phyloP scores from a whole-genome alignment of 2,888 invertebrate genomes.

The Doris montereyensis region DNA sequence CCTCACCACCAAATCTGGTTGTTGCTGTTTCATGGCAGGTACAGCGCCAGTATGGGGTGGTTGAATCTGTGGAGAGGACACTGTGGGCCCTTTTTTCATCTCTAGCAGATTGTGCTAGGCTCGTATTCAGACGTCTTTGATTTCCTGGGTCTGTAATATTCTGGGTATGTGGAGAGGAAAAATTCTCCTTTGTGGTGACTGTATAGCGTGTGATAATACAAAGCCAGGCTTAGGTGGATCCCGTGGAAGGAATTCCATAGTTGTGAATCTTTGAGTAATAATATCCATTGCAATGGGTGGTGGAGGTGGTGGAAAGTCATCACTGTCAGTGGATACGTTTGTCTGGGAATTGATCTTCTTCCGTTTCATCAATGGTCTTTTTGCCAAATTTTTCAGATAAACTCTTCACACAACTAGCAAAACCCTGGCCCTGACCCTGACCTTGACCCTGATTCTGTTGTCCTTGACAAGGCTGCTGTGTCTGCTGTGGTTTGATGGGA shows the following conservation, averaged over 20 bases:
- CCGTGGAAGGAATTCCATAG: conserved; percentile 58
- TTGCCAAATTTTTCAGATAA: conserved; percentile 66
- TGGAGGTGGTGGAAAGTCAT: conserved; percentile 68
- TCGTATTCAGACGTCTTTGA: too few species aligned
- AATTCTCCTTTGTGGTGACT: neutral
- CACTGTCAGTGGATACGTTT: conserved; percentile 63
- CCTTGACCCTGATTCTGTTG: neutral
- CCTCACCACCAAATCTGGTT: too few species aligned
- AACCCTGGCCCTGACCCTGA: conserved; percentile 63
- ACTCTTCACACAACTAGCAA: conserved; percentile 71
- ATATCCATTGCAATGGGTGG: conserved; percentile 69
- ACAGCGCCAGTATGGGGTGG: conserved; percentile 4
- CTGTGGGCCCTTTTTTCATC: neutral
- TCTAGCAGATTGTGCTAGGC: too few species aligned
- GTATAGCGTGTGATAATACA: neutral
- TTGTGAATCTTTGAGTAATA: conserved; percentile 66
- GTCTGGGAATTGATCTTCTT: conserved; percentile 57
- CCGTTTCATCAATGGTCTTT: conserved; percentile 55
- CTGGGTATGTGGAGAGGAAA: neutral
- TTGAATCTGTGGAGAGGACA: neutral
- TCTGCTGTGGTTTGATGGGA: too few species aligned
- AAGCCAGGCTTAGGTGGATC: conserved; percentile 25
- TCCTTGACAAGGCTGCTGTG: neutral
- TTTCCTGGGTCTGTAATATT: too few species aligned
- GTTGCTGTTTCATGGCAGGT: too few species aligned